Conservation (phyloP, 2,797 vertebrate genomes). For the Eptatretus atami region DNA sequence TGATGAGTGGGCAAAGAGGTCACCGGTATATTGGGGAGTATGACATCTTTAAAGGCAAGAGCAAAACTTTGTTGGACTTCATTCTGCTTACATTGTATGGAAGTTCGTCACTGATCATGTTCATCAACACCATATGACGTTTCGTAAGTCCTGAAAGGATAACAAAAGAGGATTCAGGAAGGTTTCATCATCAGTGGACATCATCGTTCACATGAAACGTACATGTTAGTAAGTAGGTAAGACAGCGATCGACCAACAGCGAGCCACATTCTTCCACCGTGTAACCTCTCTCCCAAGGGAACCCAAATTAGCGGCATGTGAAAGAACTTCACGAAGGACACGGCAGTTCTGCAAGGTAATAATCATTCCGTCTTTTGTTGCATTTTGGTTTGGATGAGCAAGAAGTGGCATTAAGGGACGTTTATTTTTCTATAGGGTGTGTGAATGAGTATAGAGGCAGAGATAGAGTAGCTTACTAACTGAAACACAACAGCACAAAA, state of each 20-base stretch:
- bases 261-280: conserved; percentile 79
- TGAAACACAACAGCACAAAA: too few species aligned
- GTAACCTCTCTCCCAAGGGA: conserved; percentile 83
- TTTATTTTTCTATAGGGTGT: too few species aligned
- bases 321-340: conserved; percentile 95
- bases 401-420: too few species aligned
- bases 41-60: neutral
- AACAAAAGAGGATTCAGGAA: neutral
- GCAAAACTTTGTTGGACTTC: neutral
- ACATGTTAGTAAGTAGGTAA: neutral
- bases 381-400: too few species aligned
- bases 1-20: neutral
- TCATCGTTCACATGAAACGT: too few species aligned
- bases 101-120: conserved; percentile 71
- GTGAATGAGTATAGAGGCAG: too few species aligned
- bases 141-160: conserved; percentile 50
- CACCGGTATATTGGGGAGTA: neutral
- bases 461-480: too few species aligned
- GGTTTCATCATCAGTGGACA: too few species aligned
- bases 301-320: conserved; percentile 69
- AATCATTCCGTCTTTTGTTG: too few species aligned
- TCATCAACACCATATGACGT: conserved; percentile 72
- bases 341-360: conserved; percentile 33
- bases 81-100: conserved; percentile 47
- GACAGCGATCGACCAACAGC: conserved; percentile 42